These are phyloP conservation scores for Holocentrus rufus DNA, from an alignment of 2,797 vertebrate genomes.

Conservation along the genomic window DNA sequence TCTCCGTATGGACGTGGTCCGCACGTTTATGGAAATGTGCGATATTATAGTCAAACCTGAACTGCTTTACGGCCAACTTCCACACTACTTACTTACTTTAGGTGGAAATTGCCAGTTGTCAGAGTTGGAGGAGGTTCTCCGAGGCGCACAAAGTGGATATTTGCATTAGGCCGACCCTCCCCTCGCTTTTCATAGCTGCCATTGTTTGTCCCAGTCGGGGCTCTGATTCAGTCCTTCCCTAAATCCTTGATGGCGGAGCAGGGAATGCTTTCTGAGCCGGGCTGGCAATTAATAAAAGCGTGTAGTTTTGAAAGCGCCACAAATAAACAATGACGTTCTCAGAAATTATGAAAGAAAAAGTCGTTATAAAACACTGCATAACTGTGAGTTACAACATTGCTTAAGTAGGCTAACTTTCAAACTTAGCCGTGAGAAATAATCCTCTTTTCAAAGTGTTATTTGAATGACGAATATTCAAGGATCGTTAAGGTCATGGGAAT, in stretches of 20 bases:
- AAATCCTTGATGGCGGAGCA: conserved; percentile 79
- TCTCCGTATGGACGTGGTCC: neutral
- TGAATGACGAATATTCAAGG: conserved; percentile 9
- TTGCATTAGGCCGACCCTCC: conserved; percentile 84
- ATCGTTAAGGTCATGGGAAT: conserved; percentile 27
- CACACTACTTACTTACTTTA: conserved; percentile 33
- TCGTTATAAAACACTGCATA: too few species aligned
- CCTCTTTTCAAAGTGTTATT: neutral
- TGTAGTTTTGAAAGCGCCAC: conserved; percentile 37
- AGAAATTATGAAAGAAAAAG: too few species aligned
- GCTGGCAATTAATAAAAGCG: conserved; percentile 64
- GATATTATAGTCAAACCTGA: conserved; percentile 1
- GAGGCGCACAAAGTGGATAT: conserved; percentile 79
- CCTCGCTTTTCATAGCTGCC: conserved; percentile 82
- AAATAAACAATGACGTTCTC: conserved; percentile 49
- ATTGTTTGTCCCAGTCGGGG: conserved; percentile 84
- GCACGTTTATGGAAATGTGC: neutral
- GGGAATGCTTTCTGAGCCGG: conserved; percentile 68
- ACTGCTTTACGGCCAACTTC: conserved; percentile 27
- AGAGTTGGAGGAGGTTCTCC: conserved; percentile 72
- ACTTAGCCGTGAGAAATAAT: neutral
- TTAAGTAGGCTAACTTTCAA: neutral
- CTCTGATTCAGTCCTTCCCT: conserved; percentile 80
- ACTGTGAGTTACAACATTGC: neutral
- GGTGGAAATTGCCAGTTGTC: conserved; percentile 67